phyloP scores from a whole-genome alignment of 2,113 vertebrate species.

The Eulemur macaco region DNA sequence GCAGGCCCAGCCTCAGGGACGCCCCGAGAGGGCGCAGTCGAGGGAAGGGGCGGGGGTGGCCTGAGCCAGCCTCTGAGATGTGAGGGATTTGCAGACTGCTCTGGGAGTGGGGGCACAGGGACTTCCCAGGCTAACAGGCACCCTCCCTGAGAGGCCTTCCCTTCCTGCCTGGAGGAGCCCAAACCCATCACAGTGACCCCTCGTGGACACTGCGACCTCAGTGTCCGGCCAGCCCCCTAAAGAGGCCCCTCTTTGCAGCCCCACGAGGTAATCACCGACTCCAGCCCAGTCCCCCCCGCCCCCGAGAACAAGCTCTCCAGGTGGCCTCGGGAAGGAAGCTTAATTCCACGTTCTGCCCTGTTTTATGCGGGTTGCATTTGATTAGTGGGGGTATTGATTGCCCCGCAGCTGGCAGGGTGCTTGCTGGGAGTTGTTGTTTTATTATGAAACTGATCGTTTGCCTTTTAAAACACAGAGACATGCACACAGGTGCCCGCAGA shows the following conservation, averaged over 20 bases:
- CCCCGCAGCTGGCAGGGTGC: conserved; percentile 69
- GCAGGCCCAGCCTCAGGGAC: not conserved
- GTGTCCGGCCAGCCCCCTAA: not conserved
- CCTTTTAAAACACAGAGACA: conserved; percentile 13
- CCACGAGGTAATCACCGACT: not conserved
- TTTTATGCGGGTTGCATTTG: conserved; percentile 79
- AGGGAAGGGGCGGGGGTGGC: not conserved
- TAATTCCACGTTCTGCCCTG: conserved; percentile 57
- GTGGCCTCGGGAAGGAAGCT: conserved; percentile 39
- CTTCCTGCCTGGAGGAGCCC: not conserved
- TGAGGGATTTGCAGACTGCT: too few species aligned
- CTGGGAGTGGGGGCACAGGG: rapidly evolving
- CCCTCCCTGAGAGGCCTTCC: not conserved
- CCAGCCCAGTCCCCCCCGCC: not conserved
- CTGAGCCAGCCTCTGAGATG: not conserved
- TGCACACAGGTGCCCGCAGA: not conserved
- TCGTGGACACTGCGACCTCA: not conserved
- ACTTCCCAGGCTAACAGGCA: too few species aligned
- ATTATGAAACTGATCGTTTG: conserved; percentile 48
- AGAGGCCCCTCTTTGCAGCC: rapidly evolving
- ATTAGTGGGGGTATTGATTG: conserved; percentile 76
- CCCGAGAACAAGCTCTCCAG: conserved; percentile 32
- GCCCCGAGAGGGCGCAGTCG: not conserved
- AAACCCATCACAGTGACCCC: not conserved
- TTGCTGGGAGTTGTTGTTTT: conserved; percentile 56